Evolutionary conservation across 2,888 invertebrate species (phyloP).

Genomic region (Epinotia ramella): DNA sequence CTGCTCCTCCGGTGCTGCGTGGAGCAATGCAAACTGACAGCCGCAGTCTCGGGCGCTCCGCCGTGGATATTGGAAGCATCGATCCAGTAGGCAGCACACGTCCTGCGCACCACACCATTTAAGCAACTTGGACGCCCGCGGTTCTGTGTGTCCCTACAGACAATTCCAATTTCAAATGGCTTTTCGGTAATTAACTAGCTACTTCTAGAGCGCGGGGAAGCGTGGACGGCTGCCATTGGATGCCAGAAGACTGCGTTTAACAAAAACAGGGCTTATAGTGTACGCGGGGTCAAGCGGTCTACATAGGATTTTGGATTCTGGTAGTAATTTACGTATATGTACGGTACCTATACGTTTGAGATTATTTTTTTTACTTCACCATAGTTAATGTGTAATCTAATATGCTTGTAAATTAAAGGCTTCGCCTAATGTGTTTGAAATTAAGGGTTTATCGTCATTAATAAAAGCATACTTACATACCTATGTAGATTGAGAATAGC

Average conservation of each 20-base stretch:
- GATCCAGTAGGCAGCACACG: slow-evolving; percentile 95
- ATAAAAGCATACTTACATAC: slow-evolving; percentile 2
- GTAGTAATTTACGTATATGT: too few relatives aligned
- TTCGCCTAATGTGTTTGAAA: slow-evolving; percentile 4
- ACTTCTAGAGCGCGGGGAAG: slow-evolving; percentile 12
- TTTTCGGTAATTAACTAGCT: slow-evolving; percentile 21
- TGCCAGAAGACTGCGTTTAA: background rate
- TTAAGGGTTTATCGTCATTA: background rate
- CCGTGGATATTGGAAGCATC: slow-evolving; percentile 94
- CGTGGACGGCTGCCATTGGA: background rate
- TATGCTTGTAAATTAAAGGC: slow-evolving; percentile 4
- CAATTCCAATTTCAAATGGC: slow-evolving; percentile 43
- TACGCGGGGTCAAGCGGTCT: slow-evolving; percentile 22
- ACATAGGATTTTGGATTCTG: slow-evolving; percentile 1
- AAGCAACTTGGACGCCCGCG: slow-evolving; percentile 72
- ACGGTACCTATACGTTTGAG: too few relatives aligned
- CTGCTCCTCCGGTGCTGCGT: slow-evolving; percentile 90
- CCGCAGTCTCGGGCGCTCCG: slow-evolving; percentile 93
- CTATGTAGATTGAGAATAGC: background rate
- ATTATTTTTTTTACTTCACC: too few relatives aligned
- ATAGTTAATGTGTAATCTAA: background rate
- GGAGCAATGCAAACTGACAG: slow-evolving; percentile 95
- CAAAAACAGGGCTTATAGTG: background rate
- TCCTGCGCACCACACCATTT: slow-evolving; percentile 86
- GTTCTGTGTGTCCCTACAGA: slow-evolving; percentile 45